These are phyloP conservation scores for Spongilla lacustris DNA, from an alignment of 37 sponge, comb jelly and placozoan species.

Conservation along the genomic window DNA sequence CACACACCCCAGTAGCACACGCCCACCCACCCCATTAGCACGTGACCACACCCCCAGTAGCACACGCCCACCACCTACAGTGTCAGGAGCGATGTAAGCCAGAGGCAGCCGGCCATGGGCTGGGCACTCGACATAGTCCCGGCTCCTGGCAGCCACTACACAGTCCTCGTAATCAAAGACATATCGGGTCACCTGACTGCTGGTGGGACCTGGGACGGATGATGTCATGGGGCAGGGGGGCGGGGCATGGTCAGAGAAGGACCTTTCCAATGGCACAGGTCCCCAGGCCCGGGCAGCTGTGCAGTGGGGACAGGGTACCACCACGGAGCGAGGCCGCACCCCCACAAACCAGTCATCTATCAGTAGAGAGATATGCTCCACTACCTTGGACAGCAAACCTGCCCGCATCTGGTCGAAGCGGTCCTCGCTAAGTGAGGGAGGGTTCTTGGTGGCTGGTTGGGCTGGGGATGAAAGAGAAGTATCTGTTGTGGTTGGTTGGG, in stretches of 20 bases:
- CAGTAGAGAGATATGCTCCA: conserved; percentile 60
- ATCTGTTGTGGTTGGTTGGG: neutral
- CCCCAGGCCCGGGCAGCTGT: neutral
- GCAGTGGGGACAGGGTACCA: conserved; percentile 68
- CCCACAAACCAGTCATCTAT: conserved; percentile 85
- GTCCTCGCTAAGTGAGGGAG: neutral
- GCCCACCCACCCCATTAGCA: no score
- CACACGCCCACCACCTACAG: conserved; percentile 44
- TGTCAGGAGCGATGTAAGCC: conserved; percentile 75
- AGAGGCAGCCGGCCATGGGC: conserved; percentile 65
- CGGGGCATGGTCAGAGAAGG: conserved; percentile 8
- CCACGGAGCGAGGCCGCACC: conserved; percentile 21
- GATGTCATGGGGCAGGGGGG: neutral
- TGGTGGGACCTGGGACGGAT: neutral
- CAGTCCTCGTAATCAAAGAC: conserved; percentile 65
- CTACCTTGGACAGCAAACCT: conserved; percentile 59
- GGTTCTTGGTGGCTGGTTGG: no score
- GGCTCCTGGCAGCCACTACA: conserved; percentile 44
- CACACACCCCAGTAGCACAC: no score
- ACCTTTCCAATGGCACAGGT: conserved; percentile 20
- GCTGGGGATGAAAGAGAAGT: no score
- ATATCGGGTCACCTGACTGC: neutral
- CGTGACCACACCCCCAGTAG: neutral
- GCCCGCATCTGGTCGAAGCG: conserved; percentile 76
- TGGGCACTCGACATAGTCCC: conserved; percentile 58